These are phyloP conservation scores for Syrrhaptes paradoxus DNA, from an alignment of 2,113 vertebrate genomes.

Conservation along the genomic window DNA sequence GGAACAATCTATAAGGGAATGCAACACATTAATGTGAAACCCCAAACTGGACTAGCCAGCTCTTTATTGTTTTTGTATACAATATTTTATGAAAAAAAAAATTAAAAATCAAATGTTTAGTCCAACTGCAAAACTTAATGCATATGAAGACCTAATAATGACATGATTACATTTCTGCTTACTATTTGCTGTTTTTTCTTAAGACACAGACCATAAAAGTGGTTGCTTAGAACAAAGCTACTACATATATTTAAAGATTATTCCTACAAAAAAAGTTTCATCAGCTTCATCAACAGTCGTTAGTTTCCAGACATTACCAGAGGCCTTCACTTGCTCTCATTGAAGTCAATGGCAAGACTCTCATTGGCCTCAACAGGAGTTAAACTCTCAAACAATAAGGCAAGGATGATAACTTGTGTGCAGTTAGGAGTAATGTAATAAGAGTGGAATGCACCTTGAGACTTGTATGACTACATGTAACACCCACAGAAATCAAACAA, in stretches of 20 bases:
- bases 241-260: slow-evolving; percentile 6
- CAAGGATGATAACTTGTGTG: slow-evolving; percentile 39
- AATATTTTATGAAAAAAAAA: slow-evolving; percentile 10
- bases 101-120: not conserved
- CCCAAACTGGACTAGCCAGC: not conserved
- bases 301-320: slow-evolving; percentile 20
- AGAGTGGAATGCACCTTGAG: slow-evolving; percentile 28
- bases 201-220: not conserved
- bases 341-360: not conserved
- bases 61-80: slow-evolving; percentile 41
- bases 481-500: slow-evolving; percentile 40
- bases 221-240: slow-evolving; percentile 9
- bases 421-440: not conserved
- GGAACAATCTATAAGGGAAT: not conserved
- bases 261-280: slow-evolving; percentile 26
- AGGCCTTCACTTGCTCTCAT: not conserved
- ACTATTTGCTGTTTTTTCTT: not conserved
- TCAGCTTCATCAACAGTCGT: slow-evolving; percentile 16
- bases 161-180: not conserved
- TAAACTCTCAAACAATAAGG: slow-evolving; percentile 58
- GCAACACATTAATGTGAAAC: not conserved
- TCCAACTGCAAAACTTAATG: not conserved
- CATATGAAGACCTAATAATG: not conserved
- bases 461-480: slow-evolving; percentile 18
- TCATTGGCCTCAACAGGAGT: not conserved